Evolutionary conservation across 2,113 vertebrate genomes (phyloP).

Genomic region (Cochlearius cochlearius): DNA sequence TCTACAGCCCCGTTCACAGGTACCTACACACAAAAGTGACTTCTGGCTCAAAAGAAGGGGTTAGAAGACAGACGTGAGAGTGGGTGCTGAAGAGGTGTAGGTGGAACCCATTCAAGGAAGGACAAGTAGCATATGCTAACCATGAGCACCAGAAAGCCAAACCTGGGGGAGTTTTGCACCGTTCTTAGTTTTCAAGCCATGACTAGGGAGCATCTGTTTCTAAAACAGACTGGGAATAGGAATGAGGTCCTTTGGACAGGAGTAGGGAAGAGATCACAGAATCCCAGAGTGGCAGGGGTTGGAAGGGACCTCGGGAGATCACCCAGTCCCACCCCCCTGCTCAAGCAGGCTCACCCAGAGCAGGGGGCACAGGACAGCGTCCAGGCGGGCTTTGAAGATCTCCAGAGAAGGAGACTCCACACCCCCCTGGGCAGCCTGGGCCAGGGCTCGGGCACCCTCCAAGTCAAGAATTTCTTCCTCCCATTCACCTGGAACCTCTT

Average conservation of each 20-base stretch:
- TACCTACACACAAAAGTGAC: too few species aligned
- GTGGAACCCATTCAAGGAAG: not conserved
- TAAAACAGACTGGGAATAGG: not conserved
- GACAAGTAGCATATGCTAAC: not conserved
- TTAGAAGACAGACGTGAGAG: rapidly evolving
- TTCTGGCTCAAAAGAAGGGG: not conserved
- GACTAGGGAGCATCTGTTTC: not conserved
- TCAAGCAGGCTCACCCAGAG: too few species aligned
- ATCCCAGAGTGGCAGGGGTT: too few species aligned
- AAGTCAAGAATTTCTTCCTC: too few species aligned
- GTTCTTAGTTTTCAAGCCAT: rapidly evolving
- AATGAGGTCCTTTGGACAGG: not conserved
- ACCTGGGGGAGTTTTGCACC: not conserved
- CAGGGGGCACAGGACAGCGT: too few species aligned
- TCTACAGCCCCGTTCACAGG: not conserved
- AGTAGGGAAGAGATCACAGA: not conserved
- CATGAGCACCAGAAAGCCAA: not conserved
- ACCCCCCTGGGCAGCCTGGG: too few species aligned
- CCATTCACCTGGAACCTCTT: too few species aligned
- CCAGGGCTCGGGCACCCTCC: too few species aligned
- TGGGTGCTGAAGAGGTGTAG: not conserved
- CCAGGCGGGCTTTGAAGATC: too few species aligned
- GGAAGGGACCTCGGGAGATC: too few species aligned
- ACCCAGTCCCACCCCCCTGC: too few species aligned
- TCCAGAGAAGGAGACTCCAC: too few species aligned